phyloP scores from a whole-genome alignment of 2,113 vertebrate species.

The Felis chaus region DNA sequence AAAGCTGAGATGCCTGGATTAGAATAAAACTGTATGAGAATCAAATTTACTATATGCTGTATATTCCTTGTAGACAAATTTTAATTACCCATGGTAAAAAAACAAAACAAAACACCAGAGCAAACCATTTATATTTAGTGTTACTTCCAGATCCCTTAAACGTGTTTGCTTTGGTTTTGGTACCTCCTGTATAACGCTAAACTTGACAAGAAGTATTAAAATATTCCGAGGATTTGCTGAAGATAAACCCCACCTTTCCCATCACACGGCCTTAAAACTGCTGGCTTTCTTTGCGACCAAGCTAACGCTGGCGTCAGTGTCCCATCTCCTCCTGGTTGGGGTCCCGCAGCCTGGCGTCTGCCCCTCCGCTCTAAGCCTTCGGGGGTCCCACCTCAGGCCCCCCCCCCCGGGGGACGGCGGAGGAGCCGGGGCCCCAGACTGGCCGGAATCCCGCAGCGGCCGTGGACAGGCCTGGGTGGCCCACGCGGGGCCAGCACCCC shows the following conservation, averaged over 20 bases:
- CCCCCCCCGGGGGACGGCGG: background rate
- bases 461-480: no score
- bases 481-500: background rate
- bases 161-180: background rate
- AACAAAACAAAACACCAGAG: background rate
- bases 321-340: background rate
- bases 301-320: background rate
- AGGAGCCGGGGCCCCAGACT: fast-evolving
- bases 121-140: background rate
- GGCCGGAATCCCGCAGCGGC: background rate
- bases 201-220: background rate
- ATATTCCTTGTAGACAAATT: background rate
- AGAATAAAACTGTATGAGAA: conserved; percentile 3
- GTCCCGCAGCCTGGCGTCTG: background rate
- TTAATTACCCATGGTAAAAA: background rate
- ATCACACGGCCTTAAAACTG: background rate
- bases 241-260: background rate
- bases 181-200: background rate
- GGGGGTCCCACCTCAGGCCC: background rate
- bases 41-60: background rate
- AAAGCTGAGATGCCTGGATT: background rate
- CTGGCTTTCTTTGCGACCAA: background rate
- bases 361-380: background rate
- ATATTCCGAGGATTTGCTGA: background rate
- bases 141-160: background rate